Conservation (phyloP, 2,888 invertebrate species). For the Halictus ligatus region DNA sequence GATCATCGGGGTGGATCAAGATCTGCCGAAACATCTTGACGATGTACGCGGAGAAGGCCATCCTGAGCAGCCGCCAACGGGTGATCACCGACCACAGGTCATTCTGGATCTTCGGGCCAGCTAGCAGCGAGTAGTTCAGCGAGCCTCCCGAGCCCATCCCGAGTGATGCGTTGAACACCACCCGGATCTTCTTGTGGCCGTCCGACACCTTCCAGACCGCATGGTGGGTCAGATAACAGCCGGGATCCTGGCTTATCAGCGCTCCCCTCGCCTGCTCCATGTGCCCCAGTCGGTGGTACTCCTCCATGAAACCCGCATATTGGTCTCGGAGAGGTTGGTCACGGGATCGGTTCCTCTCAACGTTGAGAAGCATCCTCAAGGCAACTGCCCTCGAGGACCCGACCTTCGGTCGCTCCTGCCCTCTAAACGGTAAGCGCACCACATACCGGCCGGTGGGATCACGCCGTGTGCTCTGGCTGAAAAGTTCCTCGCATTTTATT, state of each 20-base stretch:
- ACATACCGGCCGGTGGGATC: neutral
- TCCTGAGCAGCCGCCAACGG: neutral
- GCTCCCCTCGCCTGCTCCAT: neutral
- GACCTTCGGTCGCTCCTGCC: neutral
- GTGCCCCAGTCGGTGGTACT: neutral
- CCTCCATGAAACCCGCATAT: neutral
- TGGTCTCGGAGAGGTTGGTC: neutral
- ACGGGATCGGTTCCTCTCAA: neutral
- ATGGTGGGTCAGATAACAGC: neutral
- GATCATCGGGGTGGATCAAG: neutral
- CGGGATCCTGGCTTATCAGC: too few species aligned
- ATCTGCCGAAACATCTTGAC: conserved; percentile 16
- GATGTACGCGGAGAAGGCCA: neutral
- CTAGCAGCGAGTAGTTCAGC: neutral
- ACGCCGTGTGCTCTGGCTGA: too few species aligned
- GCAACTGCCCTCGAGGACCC: neutral
- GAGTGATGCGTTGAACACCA: neutral
- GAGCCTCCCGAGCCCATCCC: neutral
- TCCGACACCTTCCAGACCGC: neutral
- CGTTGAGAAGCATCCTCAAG: neutral
- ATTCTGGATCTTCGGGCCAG: neutral
- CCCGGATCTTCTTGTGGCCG: neutral
- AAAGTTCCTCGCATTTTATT: too few species aligned
- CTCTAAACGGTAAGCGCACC: neutral
- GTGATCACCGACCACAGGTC: neutral